Evolutionary conservation across 2,113 vertebrate species (phyloP).

Genomic region (Forbesichthys papilliferus): DNA sequence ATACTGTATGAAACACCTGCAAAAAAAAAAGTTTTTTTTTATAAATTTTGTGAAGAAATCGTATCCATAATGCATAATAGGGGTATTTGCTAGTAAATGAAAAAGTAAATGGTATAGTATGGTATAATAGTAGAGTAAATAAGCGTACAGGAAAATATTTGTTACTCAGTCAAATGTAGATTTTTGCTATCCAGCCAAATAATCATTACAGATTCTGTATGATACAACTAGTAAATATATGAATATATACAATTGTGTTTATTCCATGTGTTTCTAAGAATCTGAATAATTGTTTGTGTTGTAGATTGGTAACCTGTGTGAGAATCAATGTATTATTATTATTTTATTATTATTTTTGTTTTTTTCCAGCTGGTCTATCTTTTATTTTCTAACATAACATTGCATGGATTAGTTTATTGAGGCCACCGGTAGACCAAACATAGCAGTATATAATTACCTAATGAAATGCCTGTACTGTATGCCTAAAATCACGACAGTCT

Average conservation of each 20-base stretch:
- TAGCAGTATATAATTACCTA: background rate
- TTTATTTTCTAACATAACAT: too few species aligned
- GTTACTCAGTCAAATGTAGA: background rate
- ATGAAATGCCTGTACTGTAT: background rate
- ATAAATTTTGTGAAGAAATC: conserved; percentile 7
- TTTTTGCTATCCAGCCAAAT: background rate
- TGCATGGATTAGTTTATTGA: background rate
- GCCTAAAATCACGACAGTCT: background rate
- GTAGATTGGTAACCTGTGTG: too few species aligned
- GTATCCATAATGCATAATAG: background rate
- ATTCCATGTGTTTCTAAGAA: too few species aligned
- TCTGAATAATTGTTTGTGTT: too few species aligned
- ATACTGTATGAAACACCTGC: conserved; percentile 2
- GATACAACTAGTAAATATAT: too few species aligned
- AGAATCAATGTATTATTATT: too few species aligned
- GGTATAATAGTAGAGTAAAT: conserved; percentile 2
- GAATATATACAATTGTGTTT: too few species aligned
- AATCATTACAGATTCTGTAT: too few species aligned
- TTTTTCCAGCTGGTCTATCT: too few species aligned
- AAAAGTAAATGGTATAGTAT: too few species aligned
- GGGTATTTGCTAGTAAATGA: conserved; percentile 12
- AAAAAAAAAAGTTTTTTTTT: conserved; percentile 11
- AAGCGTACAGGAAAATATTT: conserved; percentile 2
- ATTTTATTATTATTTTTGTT: too few species aligned
- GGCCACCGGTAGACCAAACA: conserved; percentile 1